Percentiles rank a stretch among this genome's conserved stretches.
phyloP scores from a whole-genome alignment of 2,888 invertebrate species.

The Gymnoscelis rufifasciata region DNA sequence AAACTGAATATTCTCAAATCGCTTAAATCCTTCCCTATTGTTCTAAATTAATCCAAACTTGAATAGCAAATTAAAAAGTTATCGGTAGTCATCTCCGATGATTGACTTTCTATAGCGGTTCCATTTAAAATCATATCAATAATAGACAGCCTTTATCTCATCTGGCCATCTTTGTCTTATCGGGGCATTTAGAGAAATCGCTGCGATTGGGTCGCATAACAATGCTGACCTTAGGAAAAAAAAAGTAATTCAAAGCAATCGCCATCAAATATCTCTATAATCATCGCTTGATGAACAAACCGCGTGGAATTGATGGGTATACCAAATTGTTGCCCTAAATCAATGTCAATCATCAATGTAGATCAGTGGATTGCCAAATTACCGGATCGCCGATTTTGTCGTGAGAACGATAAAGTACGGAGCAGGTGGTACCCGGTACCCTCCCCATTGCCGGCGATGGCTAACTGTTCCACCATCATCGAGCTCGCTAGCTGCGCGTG shows the following conservation, averaged over 20 bases:
- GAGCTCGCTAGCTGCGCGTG: constrained; percentile 52
- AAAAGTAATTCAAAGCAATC: constrained; percentile 55
- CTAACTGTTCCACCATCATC: constrained; percentile 70
- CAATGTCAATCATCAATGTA: constrained; percentile 74
- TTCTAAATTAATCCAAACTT: constrained; percentile 3
- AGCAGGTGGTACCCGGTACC: constrained; percentile 72
- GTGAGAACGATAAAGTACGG: constrained; percentile 72
- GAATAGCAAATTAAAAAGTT: constrained; percentile 36
- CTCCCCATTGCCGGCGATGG: constrained; percentile 58
- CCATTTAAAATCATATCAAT: constrained; percentile 59
- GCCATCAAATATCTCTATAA: constrained; percentile 52
- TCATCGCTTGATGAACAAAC: constrained; percentile 47
- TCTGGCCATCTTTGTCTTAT: constrained; percentile 48
- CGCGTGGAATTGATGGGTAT: constrained; percentile 38
- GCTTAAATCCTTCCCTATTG: not conserved
- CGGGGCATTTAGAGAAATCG: constrained; percentile 42
- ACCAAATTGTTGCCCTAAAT: constrained; percentile 65
- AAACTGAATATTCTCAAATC: not conserved
- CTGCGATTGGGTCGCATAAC: constrained; percentile 46
- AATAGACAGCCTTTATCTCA: constrained; percentile 59
- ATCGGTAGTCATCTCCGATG: constrained; percentile 49
- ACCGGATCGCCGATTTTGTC: constrained; percentile 61
- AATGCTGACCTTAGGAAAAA: constrained; percentile 53
- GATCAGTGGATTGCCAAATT: constrained; percentile 70
- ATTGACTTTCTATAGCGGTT: constrained; percentile 72